A percentile compares a stretch with the other conserved stretches of the same genome.
Conservation (phyloP, 2,797 vertebrate species). For the Thripadectes ignobilis region DNA sequence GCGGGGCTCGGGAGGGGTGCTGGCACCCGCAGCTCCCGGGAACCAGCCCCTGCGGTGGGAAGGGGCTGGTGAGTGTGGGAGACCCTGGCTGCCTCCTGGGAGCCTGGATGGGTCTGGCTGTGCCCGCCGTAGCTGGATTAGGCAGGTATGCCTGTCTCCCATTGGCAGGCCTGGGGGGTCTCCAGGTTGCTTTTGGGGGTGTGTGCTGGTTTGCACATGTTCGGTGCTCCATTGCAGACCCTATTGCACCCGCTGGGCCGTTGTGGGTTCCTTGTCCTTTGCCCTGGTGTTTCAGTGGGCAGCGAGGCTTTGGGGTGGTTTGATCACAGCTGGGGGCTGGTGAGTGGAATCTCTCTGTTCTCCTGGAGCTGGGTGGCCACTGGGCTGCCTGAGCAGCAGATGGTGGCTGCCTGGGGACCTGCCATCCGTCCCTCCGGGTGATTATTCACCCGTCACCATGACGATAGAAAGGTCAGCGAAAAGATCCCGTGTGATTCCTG, state of each 20-base stretch:
- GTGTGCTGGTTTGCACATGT: neutral
- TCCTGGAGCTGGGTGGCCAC: neutral
- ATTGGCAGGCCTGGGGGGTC: fast-evolving
- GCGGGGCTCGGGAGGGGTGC: neutral
- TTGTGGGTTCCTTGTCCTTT: neutral
- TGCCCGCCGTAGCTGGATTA: fast-evolving
- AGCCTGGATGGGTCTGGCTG: neutral
- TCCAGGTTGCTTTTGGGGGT: neutral
- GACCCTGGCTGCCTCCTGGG: neutral
- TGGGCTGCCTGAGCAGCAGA: conserved; percentile 40
- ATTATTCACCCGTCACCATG: conserved; percentile 68
- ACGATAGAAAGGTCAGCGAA: conserved; percentile 54
- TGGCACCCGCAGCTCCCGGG: neutral
- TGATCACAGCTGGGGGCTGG: neutral
- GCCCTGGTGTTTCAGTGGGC: fast-evolving
- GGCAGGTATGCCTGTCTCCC: neutral
- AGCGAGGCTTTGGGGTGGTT: neutral
- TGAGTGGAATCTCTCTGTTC: neutral
- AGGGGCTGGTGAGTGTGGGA: neutral
- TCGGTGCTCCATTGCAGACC: fast-evolving
- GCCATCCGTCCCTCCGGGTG: neutral
- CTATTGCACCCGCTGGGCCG: fast-evolving
- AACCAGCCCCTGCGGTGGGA: neutral
- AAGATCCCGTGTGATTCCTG: conserved; percentile 31
- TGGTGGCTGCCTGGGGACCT: conserved; percentile 63